Conservation (phyloP, 2,888 invertebrate species). For the Unio pictorum region DNA sequence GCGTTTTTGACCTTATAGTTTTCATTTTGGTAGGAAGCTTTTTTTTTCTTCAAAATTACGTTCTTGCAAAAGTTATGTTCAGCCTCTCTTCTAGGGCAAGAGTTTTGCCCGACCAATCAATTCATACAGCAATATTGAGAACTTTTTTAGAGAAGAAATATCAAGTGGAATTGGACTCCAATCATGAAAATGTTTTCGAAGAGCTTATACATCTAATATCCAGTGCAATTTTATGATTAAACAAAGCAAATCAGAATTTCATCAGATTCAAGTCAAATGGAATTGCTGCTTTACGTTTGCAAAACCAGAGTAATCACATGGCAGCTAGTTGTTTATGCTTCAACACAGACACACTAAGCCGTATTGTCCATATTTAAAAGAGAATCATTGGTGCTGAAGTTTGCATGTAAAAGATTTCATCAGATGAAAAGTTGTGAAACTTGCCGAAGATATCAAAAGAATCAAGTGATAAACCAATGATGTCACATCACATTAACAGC, state of each 20-base stretch:
- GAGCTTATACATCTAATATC: constrained; percentile 1
- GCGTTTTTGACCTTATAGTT: too few species aligned
- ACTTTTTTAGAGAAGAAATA: constrained; percentile 3
- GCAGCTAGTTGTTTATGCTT: constrained; percentile 4
- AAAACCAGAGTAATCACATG: constrained; percentile 1
- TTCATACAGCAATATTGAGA: constrained; percentile 7
- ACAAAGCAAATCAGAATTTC: background rate
- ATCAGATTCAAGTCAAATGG: constrained; percentile 1
- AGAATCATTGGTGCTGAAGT: constrained; percentile 5
- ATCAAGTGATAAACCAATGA: too few species aligned
- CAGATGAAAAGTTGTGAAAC: too few species aligned
- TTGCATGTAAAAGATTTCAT: constrained; percentile 7
- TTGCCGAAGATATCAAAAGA: too few species aligned
- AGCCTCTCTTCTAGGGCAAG: constrained; percentile 7
- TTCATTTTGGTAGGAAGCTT: too few species aligned
- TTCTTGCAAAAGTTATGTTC: too few species aligned
- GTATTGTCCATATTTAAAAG: constrained; percentile 2
- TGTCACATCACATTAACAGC: too few species aligned
- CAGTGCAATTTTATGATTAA: constrained; percentile 3
- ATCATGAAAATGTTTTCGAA: constrained; percentile 3
- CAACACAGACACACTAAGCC: constrained; percentile 1
- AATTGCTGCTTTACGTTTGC: background rate
- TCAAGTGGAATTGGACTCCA: constrained; percentile 6
- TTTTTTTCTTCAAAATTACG: too few species aligned
- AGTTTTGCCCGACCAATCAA: constrained; percentile 13